phyloP scores from a whole-genome alignment of 2,113 vertebrate genomes.

The Dascyllus trimaculatus region DNA sequence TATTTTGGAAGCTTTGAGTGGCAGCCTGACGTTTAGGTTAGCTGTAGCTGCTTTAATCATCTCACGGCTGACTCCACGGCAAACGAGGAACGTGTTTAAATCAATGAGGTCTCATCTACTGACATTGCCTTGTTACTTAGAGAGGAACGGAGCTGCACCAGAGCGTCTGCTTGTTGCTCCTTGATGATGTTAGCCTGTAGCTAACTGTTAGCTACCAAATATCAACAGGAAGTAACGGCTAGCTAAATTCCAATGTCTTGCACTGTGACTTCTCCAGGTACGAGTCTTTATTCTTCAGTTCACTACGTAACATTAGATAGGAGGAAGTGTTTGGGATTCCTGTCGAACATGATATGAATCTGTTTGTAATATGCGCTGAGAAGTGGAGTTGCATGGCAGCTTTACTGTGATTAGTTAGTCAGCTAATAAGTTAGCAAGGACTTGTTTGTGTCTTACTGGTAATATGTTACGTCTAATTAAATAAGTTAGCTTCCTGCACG shows the following conservation, averaged over 20 bases:
- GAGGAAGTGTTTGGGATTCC: neutral
- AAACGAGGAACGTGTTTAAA: neutral
- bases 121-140: neutral
- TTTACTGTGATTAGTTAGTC: slow-evolving; percentile 3
- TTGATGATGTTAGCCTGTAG: slow-evolving; percentile 53
- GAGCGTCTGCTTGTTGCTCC: neutral
- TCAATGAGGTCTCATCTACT: neutral
- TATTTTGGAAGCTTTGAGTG: neutral
- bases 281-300: neutral
- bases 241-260: slow-evolving; percentile 60
- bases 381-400: slow-evolving; percentile 7
- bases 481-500: neutral
- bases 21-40: neutral
- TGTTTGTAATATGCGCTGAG: neutral
- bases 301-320: neutral
- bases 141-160: neutral
- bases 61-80: neutral
- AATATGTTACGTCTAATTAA: neutral
- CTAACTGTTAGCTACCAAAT: slow-evolving; percentile 66
- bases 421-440: slow-evolving; percentile 26
- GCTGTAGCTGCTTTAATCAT: neutral
- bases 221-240: slow-evolving; percentile 76
- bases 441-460: neutral
- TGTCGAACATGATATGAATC: neutral
- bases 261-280: slow-evolving; percentile 75